Base-by-base conservation (phyloP, 2,113 vertebrate species). In the Eulacestoma nigropectus region DNA sequence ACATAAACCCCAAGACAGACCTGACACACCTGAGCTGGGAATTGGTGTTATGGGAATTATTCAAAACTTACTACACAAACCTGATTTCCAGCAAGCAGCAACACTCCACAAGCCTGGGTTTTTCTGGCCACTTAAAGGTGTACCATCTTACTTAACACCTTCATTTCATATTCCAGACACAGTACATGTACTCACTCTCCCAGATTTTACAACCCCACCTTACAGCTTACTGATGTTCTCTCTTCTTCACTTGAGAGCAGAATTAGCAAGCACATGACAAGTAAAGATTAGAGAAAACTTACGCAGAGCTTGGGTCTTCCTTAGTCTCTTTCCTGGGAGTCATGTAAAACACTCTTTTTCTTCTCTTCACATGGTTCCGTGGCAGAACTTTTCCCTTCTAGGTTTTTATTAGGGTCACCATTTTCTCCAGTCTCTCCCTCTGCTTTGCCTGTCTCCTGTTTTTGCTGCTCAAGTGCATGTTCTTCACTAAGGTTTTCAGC, bases 221-320 rank as follows among this genome's bases (percentile, higher is more conserved):
- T 18, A 20, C 37, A 72, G 27, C 16, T 25, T 25, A 8, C 25
- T 14, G 17, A 10, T 29, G 8, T 20, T 55, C 29, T 41, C 10
- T 65, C 27, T 41, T 21, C 33, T 47, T 5, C 12, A 3, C 21
- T 10, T 39, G 39, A 27, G 16, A n/a, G 49, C 16, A 72, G 33
- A 84, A 44, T 29, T 14, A 80, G 18, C 18, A 53, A 75, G 27
- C 10, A 57, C 1, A 15, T 10, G 39, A 41, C 47, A 89, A 65
- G 11, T 23, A 53, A 42, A 90, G 20, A 46, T 39, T 3, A 95
- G 78, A 42, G 65, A 84, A 49, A 83, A 94, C 96, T 95, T 89
- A 95, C 87, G 37, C 18, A 6, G 32, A 75, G 56, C 44, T 39
- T 19, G 30, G 4, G 15, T 42, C 62, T 30, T 90, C 10, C 47